These are phyloP conservation scores for Clamator glandarius DNA, from an alignment of 2,797 vertebrate genomes.

Conservation along the genomic window DNA sequence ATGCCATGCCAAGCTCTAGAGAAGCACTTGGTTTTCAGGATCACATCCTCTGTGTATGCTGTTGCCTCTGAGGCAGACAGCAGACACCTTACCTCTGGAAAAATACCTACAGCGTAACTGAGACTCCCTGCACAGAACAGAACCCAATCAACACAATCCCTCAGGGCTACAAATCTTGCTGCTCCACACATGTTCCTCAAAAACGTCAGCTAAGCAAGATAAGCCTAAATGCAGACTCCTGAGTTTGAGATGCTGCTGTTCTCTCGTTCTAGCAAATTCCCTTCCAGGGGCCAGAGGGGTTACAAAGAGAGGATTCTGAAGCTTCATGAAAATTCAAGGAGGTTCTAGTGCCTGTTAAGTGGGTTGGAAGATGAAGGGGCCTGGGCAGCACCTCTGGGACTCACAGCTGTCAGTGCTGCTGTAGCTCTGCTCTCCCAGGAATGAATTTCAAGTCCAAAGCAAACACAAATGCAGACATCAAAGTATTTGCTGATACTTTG, in stretches of 20 bases:
- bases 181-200: neutral
- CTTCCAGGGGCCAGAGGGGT: neutral
- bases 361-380: neutral
- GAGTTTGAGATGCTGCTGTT: neutral
- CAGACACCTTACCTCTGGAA: accelerated
- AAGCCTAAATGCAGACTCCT: neutral
- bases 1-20: accelerated
- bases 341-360: neutral
- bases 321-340: neutral
- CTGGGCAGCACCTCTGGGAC: neutral
- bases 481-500: neutral
- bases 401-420: neutral
- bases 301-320: neutral
- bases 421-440: neutral
- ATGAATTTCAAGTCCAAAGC: neutral
- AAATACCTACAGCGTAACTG: accelerated
- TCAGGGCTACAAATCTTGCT: neutral
- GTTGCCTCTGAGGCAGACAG: neutral
- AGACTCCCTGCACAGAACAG: neutral
- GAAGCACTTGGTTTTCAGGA: neutral
- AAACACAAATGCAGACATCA: accelerated
- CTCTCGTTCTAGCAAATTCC: neutral
- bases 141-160: neutral
- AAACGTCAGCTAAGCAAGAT: neutral
- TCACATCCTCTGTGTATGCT: too few relatives aligned